Conservation (phyloP, 2,797 vertebrate species). For the Schizothorax lantsangensis region DNA sequence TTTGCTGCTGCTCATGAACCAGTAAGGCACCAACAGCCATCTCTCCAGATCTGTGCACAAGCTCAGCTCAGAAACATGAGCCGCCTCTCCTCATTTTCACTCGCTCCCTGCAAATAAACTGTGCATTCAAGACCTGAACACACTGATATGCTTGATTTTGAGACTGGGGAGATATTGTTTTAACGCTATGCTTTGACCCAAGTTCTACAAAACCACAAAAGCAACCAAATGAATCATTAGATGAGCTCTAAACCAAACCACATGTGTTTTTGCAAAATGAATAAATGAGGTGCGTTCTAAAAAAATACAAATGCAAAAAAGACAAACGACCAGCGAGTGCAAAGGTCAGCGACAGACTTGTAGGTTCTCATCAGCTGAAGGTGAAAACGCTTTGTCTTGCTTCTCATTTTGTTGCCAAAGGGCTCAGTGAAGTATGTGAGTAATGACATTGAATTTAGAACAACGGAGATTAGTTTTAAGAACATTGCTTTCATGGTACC, state of each 20-base stretch:
- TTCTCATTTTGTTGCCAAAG: slow-evolving; percentile 48
- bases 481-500: slow-evolving; percentile 45
- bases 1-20: slow-evolving; percentile 58
- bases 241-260: slow-evolving; percentile 26
- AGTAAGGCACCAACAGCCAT: slow-evolving; percentile 53
- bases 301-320: slow-evolving; percentile 9
- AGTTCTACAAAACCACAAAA: slow-evolving; percentile 19
- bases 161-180: slow-evolving; percentile 43
- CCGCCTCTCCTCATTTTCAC: slow-evolving; percentile 8
- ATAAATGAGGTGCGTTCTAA: slow-evolving; percentile 33
- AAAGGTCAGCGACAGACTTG: slow-evolving; percentile 52
- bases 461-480: slow-evolving; percentile 55
- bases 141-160: slow-evolving; percentile 26
- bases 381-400: slow-evolving; percentile 47
- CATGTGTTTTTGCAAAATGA: slow-evolving; percentile 20
- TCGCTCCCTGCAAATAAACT: slow-evolving; percentile 27
- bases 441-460: slow-evolving; percentile 60
- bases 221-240: slow-evolving; percentile 44
- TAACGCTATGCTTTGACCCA: slow-evolving; percentile 37
- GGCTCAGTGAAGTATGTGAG: slow-evolving; percentile 50
- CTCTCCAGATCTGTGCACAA: slow-evolving; percentile 45
- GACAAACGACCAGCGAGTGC: slow-evolving; percentile 42
- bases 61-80: slow-evolving; percentile 49
- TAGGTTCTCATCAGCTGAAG: slow-evolving; percentile 59
- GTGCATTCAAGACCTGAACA: slow-evolving; percentile 23